phyloP scores from a whole-genome alignment of 2,888 invertebrate genomes.

The Oscheius sp. region DNA sequence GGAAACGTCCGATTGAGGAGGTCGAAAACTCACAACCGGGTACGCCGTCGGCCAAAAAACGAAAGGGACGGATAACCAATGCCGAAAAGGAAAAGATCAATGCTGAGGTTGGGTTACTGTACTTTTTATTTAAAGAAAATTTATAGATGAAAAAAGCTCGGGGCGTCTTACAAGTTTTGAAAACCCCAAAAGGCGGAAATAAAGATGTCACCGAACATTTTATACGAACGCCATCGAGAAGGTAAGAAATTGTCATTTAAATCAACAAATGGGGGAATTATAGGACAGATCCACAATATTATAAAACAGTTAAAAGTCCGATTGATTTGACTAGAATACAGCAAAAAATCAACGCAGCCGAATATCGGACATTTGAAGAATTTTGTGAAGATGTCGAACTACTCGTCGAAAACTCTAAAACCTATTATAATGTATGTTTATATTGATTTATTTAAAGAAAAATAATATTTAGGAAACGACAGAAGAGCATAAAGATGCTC shows the following conservation, averaged over 20 bases:
- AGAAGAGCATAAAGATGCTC: slow-evolving; percentile 89
- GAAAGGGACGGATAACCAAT: slow-evolving; percentile 45
- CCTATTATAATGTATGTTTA: slow-evolving; percentile 84
- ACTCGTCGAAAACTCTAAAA: slow-evolving; percentile 91
- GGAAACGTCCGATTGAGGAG: slow-evolving; percentile 48
- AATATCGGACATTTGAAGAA: slow-evolving; percentile 92
- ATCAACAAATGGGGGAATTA: slow-evolving; percentile 17
- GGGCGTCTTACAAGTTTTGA: slow-evolving; percentile 89
- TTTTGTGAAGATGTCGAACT: slow-evolving; percentile 89
- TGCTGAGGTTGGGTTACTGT: slow-evolving; percentile 29
- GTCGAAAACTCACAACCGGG: slow-evolving; percentile 37
- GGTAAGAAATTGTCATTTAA: slow-evolving; percentile 84
- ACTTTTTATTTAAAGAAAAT: background rate
- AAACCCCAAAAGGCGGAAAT: slow-evolving; percentile 91
- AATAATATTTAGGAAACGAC: slow-evolving; percentile 80
- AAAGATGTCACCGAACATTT: slow-evolving; percentile 90
- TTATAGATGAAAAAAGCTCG: slow-evolving; percentile 77
- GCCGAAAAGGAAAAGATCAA: slow-evolving; percentile 43
- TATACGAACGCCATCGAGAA: slow-evolving; percentile 90
- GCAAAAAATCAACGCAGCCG: slow-evolving; percentile 95
- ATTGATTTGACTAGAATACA: slow-evolving; percentile 94
- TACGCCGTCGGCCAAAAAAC: slow-evolving; percentile 41
- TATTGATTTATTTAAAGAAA: background rate
- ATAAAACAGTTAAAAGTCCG: slow-evolving; percentile 87
- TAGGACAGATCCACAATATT: slow-evolving; percentile 76